These are phyloP conservation scores for Morus bassanus DNA, from an alignment of 2,797 vertebrate species.

Conservation along the genomic window DNA sequence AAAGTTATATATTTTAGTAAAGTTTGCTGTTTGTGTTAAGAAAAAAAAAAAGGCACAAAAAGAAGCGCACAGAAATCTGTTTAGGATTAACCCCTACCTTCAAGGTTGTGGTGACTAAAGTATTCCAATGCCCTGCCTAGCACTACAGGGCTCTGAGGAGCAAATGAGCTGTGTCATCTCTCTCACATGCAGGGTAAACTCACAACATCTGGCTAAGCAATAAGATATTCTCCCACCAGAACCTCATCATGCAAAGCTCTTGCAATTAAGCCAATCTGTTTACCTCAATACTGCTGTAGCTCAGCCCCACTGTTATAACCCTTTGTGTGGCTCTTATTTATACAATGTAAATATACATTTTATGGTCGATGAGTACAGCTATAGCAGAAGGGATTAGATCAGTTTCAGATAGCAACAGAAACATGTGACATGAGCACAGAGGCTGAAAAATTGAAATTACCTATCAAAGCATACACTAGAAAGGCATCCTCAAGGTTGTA, in stretches of 20 bases:
- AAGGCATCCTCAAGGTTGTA: background rate
- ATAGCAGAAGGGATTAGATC: background rate
- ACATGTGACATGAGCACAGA: background rate
- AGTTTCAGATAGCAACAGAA: background rate
- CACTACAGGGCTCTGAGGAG: background rate
- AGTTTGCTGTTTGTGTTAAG: background rate
- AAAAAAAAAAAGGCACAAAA: background rate
- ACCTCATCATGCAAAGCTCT: constrained; percentile 16
- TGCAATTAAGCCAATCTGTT: constrained; percentile 21
- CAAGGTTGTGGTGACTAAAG: background rate
- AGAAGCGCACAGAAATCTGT: background rate
- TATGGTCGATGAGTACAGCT: background rate
- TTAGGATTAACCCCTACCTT: background rate
- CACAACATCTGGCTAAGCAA: constrained; percentile 39
- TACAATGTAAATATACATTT: background rate
- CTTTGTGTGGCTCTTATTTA: background rate
- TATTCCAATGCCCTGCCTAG: background rate
- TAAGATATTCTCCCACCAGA: constrained; percentile 22
- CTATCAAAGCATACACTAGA: background rate
- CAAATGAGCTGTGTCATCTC: constrained; percentile 10
- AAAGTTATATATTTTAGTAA: background rate
- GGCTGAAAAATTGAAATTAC: background rate
- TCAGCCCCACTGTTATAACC: background rate
- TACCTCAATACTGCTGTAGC: background rate
- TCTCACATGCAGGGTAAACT: background rate